Evolutionary conservation across 2,113 vertebrate species (phyloP).

Genomic region (Melospiza georgiana): DNA sequence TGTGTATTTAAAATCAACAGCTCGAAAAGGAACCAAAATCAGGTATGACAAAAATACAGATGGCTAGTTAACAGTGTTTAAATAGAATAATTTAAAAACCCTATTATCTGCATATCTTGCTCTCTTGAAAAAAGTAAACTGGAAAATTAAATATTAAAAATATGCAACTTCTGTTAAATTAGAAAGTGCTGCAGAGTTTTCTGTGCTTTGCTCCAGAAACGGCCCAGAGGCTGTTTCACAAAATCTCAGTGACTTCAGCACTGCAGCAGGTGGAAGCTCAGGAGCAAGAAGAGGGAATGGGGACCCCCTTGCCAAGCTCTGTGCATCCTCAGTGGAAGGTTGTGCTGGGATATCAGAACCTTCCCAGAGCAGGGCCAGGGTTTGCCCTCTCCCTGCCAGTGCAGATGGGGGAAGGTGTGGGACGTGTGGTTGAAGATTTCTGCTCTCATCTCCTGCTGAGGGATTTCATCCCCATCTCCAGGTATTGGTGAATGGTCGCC

Average conservation of each 20-base stretch:
- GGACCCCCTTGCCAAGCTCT: neutral
- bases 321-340: neutral
- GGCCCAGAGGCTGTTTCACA: neutral
- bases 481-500: rapidly evolving
- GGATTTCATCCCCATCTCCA: neutral
- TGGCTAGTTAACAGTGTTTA: neutral
- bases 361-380: neutral
- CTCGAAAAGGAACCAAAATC: neutral
- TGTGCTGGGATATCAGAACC: neutral
- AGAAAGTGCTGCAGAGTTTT: neutral
- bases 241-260: neutral
- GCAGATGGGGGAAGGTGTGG: neutral
- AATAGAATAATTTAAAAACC: neutral
- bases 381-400: neutral
- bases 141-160: neutral
- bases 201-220: neutral
- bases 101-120: neutral
- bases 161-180: neutral
- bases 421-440: neutral
- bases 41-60: neutral
- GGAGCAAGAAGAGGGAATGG: neutral
- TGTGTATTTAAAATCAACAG: neutral
- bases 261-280: neutral
- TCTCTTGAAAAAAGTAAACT: neutral
- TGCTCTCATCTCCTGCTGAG: neutral